Evolutionary conservation across 2,797 vertebrate genomes (phyloP).

Genomic region (Crax fasciolata): DNA sequence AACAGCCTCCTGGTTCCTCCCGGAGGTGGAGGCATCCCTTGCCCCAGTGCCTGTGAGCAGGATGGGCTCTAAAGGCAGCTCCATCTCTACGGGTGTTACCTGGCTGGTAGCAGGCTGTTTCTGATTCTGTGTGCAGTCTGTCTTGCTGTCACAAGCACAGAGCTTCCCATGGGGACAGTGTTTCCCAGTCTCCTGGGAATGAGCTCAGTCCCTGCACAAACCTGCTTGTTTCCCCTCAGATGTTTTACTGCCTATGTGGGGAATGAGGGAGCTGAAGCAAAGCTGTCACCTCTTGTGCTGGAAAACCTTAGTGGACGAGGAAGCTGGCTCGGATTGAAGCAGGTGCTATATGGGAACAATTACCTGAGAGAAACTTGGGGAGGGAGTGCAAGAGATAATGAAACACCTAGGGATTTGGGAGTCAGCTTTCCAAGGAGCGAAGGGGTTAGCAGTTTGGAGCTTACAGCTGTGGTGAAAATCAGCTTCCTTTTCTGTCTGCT

Average conservation of each 20-base stretch:
- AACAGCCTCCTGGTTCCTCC: neutral
- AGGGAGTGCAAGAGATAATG: constrained; percentile 72
- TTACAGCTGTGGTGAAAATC: constrained; percentile 62
- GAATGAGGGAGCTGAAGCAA: neutral
- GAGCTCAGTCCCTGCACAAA: neutral
- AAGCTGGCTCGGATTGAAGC: constrained; percentile 60
- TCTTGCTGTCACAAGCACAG: neutral
- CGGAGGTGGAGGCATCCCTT: neutral
- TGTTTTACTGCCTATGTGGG: neutral
- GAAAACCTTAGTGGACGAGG: constrained; percentile 48
- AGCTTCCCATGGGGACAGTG: neutral
- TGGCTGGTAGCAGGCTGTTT: neutral
- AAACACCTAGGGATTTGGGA: constrained; percentile 74
- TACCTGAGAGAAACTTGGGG: constrained; percentile 69
- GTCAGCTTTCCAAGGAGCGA: constrained; percentile 64
- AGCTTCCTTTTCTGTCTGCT: constrained; percentile 22
- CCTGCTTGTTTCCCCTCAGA: neutral
- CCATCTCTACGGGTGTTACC: neutral
- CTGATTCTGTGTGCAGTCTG: neutral
- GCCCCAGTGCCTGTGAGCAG: neutral
- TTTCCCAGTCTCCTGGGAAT: neutral
- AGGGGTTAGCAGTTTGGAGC: constrained; percentile 62
- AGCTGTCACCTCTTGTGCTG: constrained; percentile 7
- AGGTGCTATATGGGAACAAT: constrained; percentile 76
- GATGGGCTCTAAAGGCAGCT: neutral